Evolutionary conservation across 2,113 vertebrate genomes (phyloP).

Genomic region (Neodon shergylaensis): DNA sequence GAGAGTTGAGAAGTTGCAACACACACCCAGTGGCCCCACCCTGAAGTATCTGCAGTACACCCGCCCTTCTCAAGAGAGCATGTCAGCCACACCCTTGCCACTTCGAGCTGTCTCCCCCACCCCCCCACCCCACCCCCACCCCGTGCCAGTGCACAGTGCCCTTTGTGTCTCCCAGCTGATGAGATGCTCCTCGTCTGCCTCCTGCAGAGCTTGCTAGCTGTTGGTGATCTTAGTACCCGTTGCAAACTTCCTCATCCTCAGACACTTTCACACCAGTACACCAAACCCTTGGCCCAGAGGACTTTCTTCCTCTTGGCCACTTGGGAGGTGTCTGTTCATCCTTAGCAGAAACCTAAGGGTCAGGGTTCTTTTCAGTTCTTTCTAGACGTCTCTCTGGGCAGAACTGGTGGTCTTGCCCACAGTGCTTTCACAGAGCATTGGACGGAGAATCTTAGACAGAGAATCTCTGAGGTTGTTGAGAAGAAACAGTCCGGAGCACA

Average conservation of each 20-base stretch:
- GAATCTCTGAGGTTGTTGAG: neutral
- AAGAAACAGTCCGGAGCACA: neutral
- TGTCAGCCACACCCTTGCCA: rapidly evolving
- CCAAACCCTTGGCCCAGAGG: too few relatives aligned
- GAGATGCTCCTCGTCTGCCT: neutral
- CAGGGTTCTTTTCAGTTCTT: neutral
- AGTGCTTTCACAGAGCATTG: neutral
- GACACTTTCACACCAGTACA: too few relatives aligned
- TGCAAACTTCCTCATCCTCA: neutral
- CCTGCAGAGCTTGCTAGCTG: neutral
- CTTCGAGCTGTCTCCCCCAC: neutral
- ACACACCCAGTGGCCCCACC: neutral
- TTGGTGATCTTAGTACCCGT: rapidly evolving
- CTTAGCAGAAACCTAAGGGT: neutral
- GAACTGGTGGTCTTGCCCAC: neutral
- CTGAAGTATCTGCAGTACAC: neutral
- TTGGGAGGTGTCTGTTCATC: too few relatives aligned
- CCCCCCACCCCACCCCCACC: too few relatives aligned
- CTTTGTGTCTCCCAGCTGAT: neutral
- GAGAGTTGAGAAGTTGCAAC: neutral
- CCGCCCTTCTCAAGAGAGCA: neutral
- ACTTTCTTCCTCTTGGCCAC: neutral
- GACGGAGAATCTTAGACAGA: neutral
- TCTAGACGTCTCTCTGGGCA: neutral
- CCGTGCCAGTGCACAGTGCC: neutral